These are phyloP conservation scores for Temnothorax rugatulus DNA, from an alignment of 2,888 invertebrate species.

Conservation along the genomic window DNA sequence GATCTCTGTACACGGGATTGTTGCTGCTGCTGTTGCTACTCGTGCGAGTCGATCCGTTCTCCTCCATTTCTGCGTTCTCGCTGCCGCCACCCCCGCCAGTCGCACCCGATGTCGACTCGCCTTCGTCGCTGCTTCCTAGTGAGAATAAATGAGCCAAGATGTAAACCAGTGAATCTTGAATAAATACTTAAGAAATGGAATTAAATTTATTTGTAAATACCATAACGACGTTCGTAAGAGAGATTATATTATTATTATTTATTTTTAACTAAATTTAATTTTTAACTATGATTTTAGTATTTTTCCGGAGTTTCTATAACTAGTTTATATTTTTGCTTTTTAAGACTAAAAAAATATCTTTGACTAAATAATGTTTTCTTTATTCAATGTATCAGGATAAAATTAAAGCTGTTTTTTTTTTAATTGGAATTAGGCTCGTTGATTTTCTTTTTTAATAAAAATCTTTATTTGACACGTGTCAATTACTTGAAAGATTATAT, in stretches of 20 bases:
- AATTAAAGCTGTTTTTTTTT: not conserved
- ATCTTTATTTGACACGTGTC: not conserved
- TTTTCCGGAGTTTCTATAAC: not conserved
- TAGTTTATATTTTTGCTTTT: not conserved
- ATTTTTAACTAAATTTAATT: not conserved
- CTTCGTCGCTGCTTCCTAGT: constrained; percentile 87
- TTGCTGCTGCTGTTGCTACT: constrained; percentile 65
- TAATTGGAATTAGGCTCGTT: too few relatives aligned
- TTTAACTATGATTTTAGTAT: not conserved
- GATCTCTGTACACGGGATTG: constrained; percentile 77
- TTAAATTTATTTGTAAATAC: constrained; percentile 1
- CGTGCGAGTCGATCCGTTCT: constrained; percentile 73
- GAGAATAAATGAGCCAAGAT: constrained; percentile 10
- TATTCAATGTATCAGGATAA: not conserved
- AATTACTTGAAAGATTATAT: not conserved
- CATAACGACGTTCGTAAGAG: not conserved
- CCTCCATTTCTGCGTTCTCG: constrained; percentile 88
- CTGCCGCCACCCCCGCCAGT: constrained; percentile 82
- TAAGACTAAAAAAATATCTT: too few relatives aligned
- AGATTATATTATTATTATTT: not conserved
- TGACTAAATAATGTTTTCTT: not conserved
- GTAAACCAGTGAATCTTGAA: not conserved
- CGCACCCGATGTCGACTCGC: constrained; percentile 86
- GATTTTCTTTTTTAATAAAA: not conserved
- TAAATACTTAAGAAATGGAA: not conserved